Conservation (phyloP, 2,113 vertebrate species). For the Acanthisitta chloris region DNA sequence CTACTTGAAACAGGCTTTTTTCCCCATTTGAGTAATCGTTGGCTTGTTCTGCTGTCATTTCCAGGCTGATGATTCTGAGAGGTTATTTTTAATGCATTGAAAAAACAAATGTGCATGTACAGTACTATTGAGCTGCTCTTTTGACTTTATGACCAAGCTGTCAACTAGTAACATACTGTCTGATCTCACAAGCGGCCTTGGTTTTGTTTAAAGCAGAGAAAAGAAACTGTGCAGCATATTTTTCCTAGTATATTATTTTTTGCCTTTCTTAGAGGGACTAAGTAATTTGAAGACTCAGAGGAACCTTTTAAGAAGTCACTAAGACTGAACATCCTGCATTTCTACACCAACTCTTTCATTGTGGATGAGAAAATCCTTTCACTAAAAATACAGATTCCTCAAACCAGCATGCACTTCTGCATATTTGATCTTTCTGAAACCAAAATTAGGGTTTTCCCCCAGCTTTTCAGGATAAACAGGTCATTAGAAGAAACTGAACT, state of each 20-base stretch:
- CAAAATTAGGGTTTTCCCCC: neutral
- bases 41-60: neutral
- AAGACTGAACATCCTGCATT: neutral
- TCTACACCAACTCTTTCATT: neutral
- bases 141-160: slow-evolving; percentile 15
- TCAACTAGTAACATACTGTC: neutral
- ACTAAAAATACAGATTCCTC: neutral
- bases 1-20: neutral
- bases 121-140: neutral
- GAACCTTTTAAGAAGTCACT: slow-evolving; percentile 7
- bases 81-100: neutral
- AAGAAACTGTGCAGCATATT: neutral
- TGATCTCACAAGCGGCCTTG: neutral
- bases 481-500: neutral
- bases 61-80: neutral
- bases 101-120: neutral
- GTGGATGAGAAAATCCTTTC: neutral
- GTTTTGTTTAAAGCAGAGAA: neutral
- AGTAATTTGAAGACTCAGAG: neutral
- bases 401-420: neutral
- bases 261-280: neutral
- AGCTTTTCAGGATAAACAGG: neutral
- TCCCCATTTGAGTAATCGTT: neutral
- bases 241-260: neutral
- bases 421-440: neutral